phyloP scores from a whole-genome alignment of 2,113 vertebrate species.

The Eclectus roratus region DNA sequence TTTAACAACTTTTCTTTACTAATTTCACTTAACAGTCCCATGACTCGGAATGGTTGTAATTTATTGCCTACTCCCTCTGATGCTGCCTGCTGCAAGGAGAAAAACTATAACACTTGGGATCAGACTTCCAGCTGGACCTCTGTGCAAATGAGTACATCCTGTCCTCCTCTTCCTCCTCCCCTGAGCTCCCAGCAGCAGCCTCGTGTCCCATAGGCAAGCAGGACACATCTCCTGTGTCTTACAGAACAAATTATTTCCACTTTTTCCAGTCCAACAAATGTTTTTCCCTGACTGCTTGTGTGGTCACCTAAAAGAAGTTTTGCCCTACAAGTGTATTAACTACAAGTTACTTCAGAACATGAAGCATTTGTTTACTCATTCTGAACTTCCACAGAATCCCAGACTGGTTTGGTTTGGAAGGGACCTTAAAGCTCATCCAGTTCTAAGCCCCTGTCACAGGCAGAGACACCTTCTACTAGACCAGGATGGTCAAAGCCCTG shows the following conservation, averaged over 20 bases:
- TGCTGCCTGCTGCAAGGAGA: not conserved
- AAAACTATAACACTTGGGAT: not conserved
- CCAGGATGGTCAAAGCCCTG: not conserved
- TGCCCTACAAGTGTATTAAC: not conserved
- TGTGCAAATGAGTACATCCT: not conserved
- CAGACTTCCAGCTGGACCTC: not conserved
- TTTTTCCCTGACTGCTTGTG: not conserved
- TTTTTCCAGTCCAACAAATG: accelerated
- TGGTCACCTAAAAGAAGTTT: not conserved
- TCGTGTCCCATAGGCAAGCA: not conserved
- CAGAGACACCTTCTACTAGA: not conserved
- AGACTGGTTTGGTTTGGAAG: not conserved
- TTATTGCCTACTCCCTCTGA: not conserved
- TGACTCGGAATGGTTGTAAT: not conserved
- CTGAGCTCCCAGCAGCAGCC: not conserved
- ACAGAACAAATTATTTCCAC: not conserved
- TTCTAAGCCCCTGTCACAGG: not conserved
- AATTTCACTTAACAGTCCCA: not conserved
- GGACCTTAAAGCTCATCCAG: not conserved
- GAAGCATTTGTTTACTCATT: not conserved
- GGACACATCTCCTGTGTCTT: not conserved
- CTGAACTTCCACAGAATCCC: not conserved
- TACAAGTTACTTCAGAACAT: not conserved
- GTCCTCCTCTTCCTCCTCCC: not conserved
- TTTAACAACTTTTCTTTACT: not conserved